Evolutionary conservation across 2,888 invertebrate species (phyloP), one percentile per base, ranked within the genome.

Genomic region (Nemapogon koenigi): DNA sequence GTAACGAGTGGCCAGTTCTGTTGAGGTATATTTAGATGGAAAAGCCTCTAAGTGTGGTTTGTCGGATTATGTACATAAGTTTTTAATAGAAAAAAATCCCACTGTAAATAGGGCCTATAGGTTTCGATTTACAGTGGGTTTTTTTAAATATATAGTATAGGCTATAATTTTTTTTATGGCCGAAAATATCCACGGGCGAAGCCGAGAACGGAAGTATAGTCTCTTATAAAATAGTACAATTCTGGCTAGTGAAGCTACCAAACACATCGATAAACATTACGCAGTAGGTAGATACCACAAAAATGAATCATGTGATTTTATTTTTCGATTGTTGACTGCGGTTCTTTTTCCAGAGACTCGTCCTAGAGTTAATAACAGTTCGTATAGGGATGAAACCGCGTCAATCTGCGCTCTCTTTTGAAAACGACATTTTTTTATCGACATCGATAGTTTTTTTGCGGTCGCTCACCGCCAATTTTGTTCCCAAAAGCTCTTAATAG

Each of bases 231-330:
- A n/a, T n/a, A n/a, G n/a, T n/a, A n/a, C n/a, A n/a, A n/a, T n/a
- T n/a, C n/a, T n/a, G n/a, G n/a, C n/a, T 4, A 33, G 33, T 33
- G 33, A 33, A 33, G 33, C 33, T 33, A 33, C 33, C 4, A 7
- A 13, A 8, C n/a, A 10, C 13, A 11, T 19, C 14, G 19, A 33
- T 33, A 18, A 33, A 33, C 19, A 33, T 11, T 19, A 33, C 3
- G 19, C 13, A 15, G 31, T 22, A 22, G 22, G 11, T 10, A 18
- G 33, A 19, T 7, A 33, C 19, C 18, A 18, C 18, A 33, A 19
- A 73, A 73, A 73, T 73, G 69, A 75, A 69, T 75, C 58, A 71
- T 73, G 71, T 69, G 65, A 68, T 75, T 78, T 78, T 70, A 75
- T 75, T 75, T 73, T 73, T 67, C 73, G 62, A 73, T 75, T 68